Conservation (phyloP, 2,888 invertebrate species). For the Deladenus siricidicola region DNA sequence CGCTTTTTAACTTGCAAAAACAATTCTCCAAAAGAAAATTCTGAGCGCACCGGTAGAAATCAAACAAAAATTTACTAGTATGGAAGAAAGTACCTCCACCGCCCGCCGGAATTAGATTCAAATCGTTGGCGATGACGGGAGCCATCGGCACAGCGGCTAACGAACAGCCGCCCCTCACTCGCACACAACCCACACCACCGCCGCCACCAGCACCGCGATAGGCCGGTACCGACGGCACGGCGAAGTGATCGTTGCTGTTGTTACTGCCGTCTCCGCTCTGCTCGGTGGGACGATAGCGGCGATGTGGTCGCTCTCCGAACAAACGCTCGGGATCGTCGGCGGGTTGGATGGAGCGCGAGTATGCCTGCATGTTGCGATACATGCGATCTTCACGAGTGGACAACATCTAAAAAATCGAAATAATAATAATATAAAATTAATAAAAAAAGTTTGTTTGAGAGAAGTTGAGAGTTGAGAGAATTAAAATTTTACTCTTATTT, state of each 20-base stretch:
- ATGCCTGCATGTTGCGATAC: slow-evolving; percentile 15
- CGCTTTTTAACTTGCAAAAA: too few species aligned
- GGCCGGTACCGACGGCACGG: too few species aligned
- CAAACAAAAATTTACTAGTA: too few species aligned
- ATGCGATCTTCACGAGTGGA: slow-evolving; percentile 15
- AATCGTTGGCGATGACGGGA: not conserved
- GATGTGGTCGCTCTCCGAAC: slow-evolving; percentile 17
- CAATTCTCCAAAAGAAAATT: too few species aligned
- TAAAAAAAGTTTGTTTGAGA: not conserved
- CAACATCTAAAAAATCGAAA: not conserved
- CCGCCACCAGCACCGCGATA: not conserved
- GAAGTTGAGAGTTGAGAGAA: not conserved
- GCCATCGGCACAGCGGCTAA: not conserved
- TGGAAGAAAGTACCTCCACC: too few species aligned
- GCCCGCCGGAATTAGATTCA: not conserved
- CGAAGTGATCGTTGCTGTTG: not conserved
- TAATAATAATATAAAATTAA: not conserved
- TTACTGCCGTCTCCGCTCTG: not conserved
- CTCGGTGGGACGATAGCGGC: slow-evolving; percentile 12
- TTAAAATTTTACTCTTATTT: not conserved
- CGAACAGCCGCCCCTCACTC: not conserved
- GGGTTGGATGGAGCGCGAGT: slow-evolving; percentile 18
- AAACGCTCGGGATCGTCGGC: slow-evolving; percentile 19
- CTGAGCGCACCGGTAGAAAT: too few species aligned
- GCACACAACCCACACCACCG: not conserved